Conservation (phyloP, 1,140 invertebrate species). For the Drosophila albomicans region DNA sequence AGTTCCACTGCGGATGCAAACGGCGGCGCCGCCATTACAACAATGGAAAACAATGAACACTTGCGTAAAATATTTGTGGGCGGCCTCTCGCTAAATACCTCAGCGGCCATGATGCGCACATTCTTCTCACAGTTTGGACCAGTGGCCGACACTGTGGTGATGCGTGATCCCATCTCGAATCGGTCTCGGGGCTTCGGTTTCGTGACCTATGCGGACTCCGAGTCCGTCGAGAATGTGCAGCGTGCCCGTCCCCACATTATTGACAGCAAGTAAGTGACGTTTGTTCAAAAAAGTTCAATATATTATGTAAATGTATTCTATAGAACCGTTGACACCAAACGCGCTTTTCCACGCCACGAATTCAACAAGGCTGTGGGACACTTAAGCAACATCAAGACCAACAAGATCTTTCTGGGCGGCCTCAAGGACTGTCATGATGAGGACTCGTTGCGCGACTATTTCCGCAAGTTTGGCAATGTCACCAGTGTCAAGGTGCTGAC, state of each 20-base stretch:
- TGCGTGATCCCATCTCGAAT: conserved; percentile 66
- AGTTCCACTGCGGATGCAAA: conserved; percentile 5
- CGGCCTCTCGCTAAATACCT: conserved; percentile 56
- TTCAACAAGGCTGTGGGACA: conserved; percentile 94
- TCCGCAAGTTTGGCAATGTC: conserved; percentile 93
- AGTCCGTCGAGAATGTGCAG: conserved; percentile 65
- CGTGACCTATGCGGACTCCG: conserved; percentile 53
- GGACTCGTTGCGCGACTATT: conserved; percentile 93
- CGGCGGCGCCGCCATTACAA: not conserved
- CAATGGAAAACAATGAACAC: conserved; percentile 44
- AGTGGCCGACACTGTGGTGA: conserved; percentile 65
- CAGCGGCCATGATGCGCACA: conserved; percentile 39
- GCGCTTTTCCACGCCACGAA: conserved; percentile 97
- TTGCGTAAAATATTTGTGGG: conserved; percentile 76
- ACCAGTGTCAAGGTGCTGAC: conserved; percentile 93
- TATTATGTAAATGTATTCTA: not conserved
- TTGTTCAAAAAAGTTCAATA: not conserved
- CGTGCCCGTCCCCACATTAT: conserved; percentile 55
- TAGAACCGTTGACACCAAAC: conserved; percentile 97
- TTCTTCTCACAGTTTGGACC: conserved; percentile 61
- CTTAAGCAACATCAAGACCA: conserved; percentile 90
- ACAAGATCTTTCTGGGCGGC: conserved; percentile 97
- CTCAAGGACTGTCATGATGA: conserved; percentile 95
- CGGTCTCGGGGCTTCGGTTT: conserved; percentile 71
- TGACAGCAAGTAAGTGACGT: conserved; percentile 83